phyloP scores from a whole-genome alignment of 2,888 invertebrate genomes.

The Ophraella communa region DNA sequence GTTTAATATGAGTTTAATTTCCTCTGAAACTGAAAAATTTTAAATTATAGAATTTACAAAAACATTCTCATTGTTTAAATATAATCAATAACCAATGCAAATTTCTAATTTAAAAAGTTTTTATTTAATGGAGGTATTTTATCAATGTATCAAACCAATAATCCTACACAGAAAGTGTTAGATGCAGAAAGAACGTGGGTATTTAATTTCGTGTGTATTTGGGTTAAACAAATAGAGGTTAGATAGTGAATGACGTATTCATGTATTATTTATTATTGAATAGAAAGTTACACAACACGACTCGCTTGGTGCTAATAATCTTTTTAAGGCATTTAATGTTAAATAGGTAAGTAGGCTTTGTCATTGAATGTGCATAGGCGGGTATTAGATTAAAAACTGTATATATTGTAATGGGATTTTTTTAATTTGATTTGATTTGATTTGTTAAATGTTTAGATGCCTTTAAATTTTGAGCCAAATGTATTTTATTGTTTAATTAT shows the following conservation, averaged over 20 bases:
- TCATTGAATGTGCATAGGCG: slow-evolving; percentile 5
- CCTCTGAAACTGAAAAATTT: too few species aligned
- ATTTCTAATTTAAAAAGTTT: neutral
- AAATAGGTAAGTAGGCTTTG: slow-evolving; percentile 22
- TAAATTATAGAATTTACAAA: too few species aligned
- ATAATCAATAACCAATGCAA: too few species aligned
- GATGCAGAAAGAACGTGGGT: slow-evolving; percentile 18
- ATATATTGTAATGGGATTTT: too few species aligned
- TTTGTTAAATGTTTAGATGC: too few species aligned
- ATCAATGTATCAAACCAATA: neutral
- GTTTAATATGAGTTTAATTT: too few species aligned
- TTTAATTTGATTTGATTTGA: too few species aligned
- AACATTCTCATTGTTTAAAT: too few species aligned
- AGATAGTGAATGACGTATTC: slow-evolving; percentile 17
- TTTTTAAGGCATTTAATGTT: slow-evolving; percentile 18
- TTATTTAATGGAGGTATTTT: neutral
- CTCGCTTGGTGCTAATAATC: slow-evolving; percentile 9
- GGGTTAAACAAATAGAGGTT: slow-evolving; percentile 20
- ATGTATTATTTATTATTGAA: slow-evolving; percentile 18
- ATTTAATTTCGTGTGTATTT: slow-evolving; percentile 22
- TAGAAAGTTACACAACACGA: slow-evolving; percentile 22
- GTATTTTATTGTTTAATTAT: too few species aligned
- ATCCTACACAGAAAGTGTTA: slow-evolving; percentile 13
- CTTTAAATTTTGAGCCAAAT: too few species aligned
- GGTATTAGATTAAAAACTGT: neutral